Evolutionary conservation across 2,113 vertebrate genomes (phyloP).

Genomic region (Menidia beryllina): DNA sequence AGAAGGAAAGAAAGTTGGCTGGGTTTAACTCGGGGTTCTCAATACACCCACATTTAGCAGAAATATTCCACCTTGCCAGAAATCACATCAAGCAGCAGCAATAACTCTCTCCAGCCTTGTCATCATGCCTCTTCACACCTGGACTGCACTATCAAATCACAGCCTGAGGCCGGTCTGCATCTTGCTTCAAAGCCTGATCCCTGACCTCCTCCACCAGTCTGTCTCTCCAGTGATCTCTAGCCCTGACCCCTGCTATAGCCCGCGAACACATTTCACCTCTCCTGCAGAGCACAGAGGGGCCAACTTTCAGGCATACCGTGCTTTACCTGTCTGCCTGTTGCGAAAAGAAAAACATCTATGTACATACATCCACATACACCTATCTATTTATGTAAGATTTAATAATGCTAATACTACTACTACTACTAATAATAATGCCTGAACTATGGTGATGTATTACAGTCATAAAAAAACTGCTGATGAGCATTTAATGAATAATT

Average conservation of each 20-base stretch:
- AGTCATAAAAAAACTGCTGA: too few relatives aligned
- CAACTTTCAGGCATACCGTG: conserved; percentile 20
- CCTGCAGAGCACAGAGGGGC: conserved; percentile 15
- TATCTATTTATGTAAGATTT: too few relatives aligned
- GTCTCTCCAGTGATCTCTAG: conserved; percentile 11
- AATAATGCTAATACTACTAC: too few relatives aligned
- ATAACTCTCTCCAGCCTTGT: conserved; percentile 26
- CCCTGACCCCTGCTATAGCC: conserved; percentile 19
- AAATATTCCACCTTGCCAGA: conserved; percentile 17
- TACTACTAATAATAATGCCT: too few relatives aligned
- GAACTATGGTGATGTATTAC: too few relatives aligned
- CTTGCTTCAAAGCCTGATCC: conserved; percentile 61
- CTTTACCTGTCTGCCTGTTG: conserved; percentile 2
- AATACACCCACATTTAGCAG: too few relatives aligned
- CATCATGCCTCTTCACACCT: conserved; percentile 54
- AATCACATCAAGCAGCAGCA: conserved; percentile 25
- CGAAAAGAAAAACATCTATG: conserved; percentile 16
- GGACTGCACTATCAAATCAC: conserved; percentile 40
- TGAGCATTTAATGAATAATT: too few relatives aligned
- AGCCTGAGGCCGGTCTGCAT: conserved; percentile 20
- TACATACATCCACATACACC: too few relatives aligned
- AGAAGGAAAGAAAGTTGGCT: too few relatives aligned
- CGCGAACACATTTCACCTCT: conserved; percentile 41
- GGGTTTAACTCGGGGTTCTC: too few relatives aligned
- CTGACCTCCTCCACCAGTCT: conserved; percentile 17